These are phyloP conservation scores for Pycnomerus fuliginosus DNA, from an alignment of 2,888 invertebrate genomes.

Conservation along the genomic window DNA sequence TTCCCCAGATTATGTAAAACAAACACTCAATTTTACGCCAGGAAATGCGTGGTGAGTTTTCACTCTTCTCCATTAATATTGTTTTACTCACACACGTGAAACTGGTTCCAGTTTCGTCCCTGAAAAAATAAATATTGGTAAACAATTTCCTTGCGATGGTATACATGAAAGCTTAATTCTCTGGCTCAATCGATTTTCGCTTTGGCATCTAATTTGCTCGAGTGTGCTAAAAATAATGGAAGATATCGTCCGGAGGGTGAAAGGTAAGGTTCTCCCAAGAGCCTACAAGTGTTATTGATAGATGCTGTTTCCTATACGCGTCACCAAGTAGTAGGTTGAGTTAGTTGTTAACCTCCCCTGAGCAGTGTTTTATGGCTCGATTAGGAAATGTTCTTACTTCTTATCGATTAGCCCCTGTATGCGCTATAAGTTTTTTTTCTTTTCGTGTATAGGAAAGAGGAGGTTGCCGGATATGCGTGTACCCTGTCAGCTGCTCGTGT, in stretches of 20 bases:
- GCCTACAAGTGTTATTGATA: constrained; percentile 3
- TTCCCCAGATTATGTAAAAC: constrained; percentile 14
- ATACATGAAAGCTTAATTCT: no score
- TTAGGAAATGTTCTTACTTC: constrained; percentile 12
- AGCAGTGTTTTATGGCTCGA: constrained; percentile 14
- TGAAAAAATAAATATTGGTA: no score
- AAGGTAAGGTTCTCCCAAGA: background rate
- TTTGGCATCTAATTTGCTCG: no score
- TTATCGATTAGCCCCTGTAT: constrained; percentile 13
- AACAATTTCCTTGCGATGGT: no score
- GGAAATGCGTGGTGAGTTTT: no score
- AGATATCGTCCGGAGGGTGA: no score
- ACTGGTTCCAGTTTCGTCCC: no score
- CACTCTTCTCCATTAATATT: no score
- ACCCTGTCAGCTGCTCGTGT: constrained; percentile 16
- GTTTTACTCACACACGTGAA: no score
- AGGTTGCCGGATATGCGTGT: constrained; percentile 17
- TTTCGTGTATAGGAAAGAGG: constrained; percentile 7
- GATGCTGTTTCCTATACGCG: constrained; percentile 4
- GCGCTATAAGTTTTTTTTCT: constrained; percentile 2
- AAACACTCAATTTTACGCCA: constrained; percentile 11
- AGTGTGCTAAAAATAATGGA: no score
- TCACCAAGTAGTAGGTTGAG: constrained; percentile 9
- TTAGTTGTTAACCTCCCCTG: constrained; percentile 11
- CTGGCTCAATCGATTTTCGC: no score